These are phyloP conservation scores for Heliconius cydno DNA, from an alignment of 2,888 invertebrate species.

Conservation along the genomic window DNA sequence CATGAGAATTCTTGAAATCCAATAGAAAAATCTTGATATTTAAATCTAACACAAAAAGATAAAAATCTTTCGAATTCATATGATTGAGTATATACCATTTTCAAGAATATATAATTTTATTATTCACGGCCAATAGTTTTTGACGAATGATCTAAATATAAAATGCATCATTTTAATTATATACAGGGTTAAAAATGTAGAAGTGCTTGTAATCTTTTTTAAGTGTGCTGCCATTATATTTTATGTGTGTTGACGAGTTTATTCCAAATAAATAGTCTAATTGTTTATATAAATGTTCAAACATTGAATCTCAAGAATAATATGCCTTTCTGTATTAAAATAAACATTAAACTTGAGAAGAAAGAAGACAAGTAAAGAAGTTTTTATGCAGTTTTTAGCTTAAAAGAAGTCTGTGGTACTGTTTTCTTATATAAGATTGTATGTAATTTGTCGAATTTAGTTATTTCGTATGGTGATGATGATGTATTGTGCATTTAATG, in stretches of 20 bases:
- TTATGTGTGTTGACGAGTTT: slow-evolving; percentile 19
- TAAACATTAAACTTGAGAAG: neutral
- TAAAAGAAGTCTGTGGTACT: slow-evolving; percentile 1
- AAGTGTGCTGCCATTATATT: neutral
- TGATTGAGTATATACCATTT: neutral
- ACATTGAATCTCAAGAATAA: slow-evolving; percentile 7
- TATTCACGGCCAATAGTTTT: neutral
- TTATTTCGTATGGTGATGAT: neutral
- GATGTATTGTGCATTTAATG: slow-evolving; percentile 9
- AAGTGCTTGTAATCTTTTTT: slow-evolving; percentile 13
- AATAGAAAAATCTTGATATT: no score
- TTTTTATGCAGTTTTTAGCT: slow-evolving; percentile 12
- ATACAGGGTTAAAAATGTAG: slow-evolving; percentile 10
- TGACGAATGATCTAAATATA: slow-evolving; percentile 1
- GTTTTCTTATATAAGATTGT: slow-evolving; percentile 13
- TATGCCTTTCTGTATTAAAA: neutral
- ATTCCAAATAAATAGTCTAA: neutral
- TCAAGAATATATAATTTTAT: neutral
- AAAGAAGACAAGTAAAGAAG: slow-evolving; percentile 10
- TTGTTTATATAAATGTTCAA: neutral
- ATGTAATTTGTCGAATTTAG: slow-evolving; percentile 17
- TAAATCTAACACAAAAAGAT: neutral
- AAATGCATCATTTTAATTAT: slow-evolving; percentile 7
- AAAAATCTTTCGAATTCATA: neutral
- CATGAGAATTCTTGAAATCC: neutral